A percentile compares a stretch with the other conserved stretches of the same genome.
These are phyloP conservation scores for Onychostruthus taczanowskii DNA, from an alignment of 2,113 vertebrate species.

Conservation along the genomic window DNA sequence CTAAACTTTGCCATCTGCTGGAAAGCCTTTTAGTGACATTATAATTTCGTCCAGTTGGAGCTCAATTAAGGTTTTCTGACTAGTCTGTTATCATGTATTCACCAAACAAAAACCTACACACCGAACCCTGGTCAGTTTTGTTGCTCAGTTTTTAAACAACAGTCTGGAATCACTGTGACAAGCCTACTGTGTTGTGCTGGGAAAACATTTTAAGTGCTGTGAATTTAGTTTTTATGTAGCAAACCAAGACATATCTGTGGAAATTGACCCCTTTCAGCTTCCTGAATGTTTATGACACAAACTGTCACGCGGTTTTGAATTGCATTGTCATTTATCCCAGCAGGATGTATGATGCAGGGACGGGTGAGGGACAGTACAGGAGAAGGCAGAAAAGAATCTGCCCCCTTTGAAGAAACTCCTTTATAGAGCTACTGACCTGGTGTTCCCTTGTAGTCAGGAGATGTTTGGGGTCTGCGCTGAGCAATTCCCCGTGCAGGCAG, in stretches of 20 bases:
- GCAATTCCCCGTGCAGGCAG: not conserved
- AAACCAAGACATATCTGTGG: not conserved
- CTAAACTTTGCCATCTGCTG: conserved; percentile 65
- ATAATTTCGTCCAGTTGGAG: conserved; percentile 32
- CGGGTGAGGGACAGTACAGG: not conserved
- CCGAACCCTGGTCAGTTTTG: not conserved
- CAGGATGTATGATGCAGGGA: not conserved
- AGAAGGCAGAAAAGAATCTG: not conserved
- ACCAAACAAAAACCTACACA: not conserved
- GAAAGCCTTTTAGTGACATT: conserved; percentile 39
- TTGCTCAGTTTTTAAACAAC: not conserved
- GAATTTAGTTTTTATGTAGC: not conserved
- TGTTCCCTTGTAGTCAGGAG: not conserved
- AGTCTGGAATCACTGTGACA: not conserved
- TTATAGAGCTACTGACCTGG: not conserved
- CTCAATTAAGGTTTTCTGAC: not conserved
- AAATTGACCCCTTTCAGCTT: not conserved
- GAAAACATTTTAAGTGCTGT: not conserved
- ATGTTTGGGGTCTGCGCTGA: not conserved
- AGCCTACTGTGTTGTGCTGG: not conserved
- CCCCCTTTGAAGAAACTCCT: fast-evolving
- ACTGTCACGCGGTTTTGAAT: not conserved
- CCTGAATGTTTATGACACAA: not conserved
- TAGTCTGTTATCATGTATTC: not conserved
- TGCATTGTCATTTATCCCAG: not conserved